These are phyloP conservation scores for Alcedo quadribrachys DNA, from an alignment of 2,797 vertebrate species.

Conservation along the genomic window DNA sequence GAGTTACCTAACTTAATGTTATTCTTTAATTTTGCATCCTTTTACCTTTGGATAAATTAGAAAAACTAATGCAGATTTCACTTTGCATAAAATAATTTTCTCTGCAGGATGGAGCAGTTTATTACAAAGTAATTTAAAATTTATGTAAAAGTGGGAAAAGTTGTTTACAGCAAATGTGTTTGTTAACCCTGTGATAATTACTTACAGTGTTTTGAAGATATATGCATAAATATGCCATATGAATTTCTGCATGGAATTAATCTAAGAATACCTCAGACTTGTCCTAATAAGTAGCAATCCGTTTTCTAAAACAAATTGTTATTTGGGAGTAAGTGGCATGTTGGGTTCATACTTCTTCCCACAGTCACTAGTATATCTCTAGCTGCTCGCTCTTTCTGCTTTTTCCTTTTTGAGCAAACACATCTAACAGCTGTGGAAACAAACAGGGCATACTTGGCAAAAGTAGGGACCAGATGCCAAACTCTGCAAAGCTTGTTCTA, in stretches of 20 bases:
- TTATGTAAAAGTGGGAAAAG: conserved; percentile 2
- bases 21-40: conserved; percentile 3
- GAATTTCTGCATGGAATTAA: conserved; percentile 49
- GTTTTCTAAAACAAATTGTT: conserved; percentile 68
- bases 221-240: conserved; percentile 36
- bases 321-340: conserved; percentile 45
- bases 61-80: not conserved
- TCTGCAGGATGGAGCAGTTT: conserved; percentile 28
- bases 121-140: conserved; percentile 47
- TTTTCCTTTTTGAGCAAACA: conserved; percentile 63
- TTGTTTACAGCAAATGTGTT: conserved; percentile 50
- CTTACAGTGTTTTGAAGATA: conserved; percentile 47
- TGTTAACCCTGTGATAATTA: conserved; percentile 62
- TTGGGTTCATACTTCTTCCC: conserved; percentile 53
- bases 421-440: conserved; percentile 79
- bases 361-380: conserved; percentile 29
- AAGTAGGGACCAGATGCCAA: conserved; percentile 76
- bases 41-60: not conserved
- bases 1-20: not conserved
- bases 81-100: conserved; percentile 39
- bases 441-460: conserved; percentile 79
- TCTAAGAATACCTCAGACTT: conserved; percentile 22
- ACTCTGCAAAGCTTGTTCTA: conserved; percentile 62
- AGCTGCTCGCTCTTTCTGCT: conserved; percentile 20
- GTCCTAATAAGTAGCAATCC: conserved; percentile 50